Percentiles rank a stretch among this genome's conserved stretches.
Evolutionary conservation across 2,888 invertebrate genomes (phyloP).

Genomic region (Galerucella pusilla): DNA sequence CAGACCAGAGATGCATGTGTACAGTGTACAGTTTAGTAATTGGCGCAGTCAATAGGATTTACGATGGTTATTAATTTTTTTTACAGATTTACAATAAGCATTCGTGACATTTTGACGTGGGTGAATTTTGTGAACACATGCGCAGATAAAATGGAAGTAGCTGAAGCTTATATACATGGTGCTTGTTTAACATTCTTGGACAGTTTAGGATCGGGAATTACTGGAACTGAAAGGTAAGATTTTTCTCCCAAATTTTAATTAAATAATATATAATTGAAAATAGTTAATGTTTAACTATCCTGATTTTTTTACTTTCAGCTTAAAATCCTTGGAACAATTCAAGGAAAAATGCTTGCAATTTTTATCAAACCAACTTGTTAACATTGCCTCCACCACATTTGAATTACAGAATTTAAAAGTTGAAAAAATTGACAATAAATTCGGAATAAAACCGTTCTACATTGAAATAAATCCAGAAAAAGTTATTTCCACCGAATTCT

Average conservation of each 20-base stretch:
- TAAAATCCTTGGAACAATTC: constrained; percentile 60
- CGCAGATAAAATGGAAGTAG: constrained; percentile 63
- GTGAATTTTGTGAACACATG: constrained; percentile 85
- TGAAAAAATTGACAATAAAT: constrained; percentile 64
- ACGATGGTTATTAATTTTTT: constrained; percentile 30
- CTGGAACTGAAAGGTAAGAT: constrained; percentile 74
- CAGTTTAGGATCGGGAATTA: constrained; percentile 86
- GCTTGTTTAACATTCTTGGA: constrained; percentile 92
- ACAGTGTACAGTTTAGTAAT: too few relatives aligned
- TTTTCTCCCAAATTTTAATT: background rate
- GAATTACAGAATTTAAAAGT: constrained; percentile 48
- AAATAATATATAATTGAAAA: too few relatives aligned
- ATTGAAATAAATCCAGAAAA: constrained; percentile 68
- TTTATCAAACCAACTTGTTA: constrained; percentile 66
- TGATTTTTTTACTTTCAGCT: constrained; percentile 53
- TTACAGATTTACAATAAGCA: constrained; percentile 84
- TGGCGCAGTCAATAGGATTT: too few relatives aligned
- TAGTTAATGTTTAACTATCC: background rate
- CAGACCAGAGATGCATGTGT: too few relatives aligned
- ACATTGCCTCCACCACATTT: constrained; percentile 31
- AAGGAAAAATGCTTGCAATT: constrained; percentile 69
- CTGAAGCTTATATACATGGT: constrained; percentile 87
- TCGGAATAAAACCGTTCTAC: constrained; percentile 85
- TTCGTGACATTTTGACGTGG: constrained; percentile 94
- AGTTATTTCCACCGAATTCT: constrained; percentile 67